Evolutionary conservation across 2,113 vertebrate species (phyloP).

Genomic region (Helogale parvula): DNA sequence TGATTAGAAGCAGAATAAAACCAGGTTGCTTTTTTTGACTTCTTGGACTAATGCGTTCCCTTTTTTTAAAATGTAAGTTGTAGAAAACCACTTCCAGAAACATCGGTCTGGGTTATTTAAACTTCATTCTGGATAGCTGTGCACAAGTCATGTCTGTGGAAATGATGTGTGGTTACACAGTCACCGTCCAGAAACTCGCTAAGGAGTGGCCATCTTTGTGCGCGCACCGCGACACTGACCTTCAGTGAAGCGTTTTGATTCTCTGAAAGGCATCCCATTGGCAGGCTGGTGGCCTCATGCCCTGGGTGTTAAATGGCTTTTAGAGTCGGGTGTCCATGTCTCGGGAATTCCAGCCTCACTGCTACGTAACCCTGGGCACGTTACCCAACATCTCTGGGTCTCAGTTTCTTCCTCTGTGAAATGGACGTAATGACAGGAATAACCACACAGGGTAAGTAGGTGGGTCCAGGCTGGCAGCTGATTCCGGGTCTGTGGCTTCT

Average conservation of each 20-base stretch:
- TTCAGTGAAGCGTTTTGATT: neutral
- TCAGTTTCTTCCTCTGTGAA: too few relatives aligned
- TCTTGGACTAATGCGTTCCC: constrained; percentile 5
- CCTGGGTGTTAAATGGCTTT: neutral
- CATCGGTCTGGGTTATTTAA: neutral
- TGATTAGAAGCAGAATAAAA: constrained; percentile 27
- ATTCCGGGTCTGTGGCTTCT: neutral
- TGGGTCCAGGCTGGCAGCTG: neutral
- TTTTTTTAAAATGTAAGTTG: neutral
- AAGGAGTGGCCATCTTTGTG: neutral
- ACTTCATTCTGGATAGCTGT: neutral
- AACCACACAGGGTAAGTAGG: neutral
- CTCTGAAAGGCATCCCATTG: neutral
- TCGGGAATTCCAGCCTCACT: neutral
- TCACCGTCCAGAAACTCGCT: neutral
- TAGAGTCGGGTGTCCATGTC: neutral
- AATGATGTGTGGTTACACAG: neutral
- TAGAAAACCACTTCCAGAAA: constrained; percentile 7
- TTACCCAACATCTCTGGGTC: neutral
- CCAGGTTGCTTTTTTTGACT: neutral
- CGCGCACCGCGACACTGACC: neutral
- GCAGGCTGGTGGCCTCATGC: neutral
- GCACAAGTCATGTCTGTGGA: neutral
- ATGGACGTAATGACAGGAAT: neutral
- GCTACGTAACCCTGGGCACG: neutral